Evolutionary conservation across 2,113 vertebrate species (phyloP), one percentile per base, ranked within the genome.

Genomic region (Australoheros scitulus): DNA sequence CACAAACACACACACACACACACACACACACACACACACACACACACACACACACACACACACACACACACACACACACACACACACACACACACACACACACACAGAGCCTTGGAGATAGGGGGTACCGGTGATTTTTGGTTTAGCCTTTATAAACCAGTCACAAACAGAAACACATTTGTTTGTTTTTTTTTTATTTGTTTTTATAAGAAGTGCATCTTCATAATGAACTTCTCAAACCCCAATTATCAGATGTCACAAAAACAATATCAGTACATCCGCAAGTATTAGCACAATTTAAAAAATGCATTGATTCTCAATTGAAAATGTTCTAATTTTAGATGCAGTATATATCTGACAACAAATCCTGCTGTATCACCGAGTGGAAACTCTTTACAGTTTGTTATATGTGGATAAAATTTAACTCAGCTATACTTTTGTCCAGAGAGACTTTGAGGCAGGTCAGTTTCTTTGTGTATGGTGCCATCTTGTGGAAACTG

Each of bases 401-500:
- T 9, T 10, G 2, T 17, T 34, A 6, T 36, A 38, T 64, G 34
- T 77, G 58, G 7, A 32, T 15, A 2, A 43, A 65, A 72, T 52
- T 9, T 22, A 38, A 6, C 41, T 81, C 41, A 58, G 15, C 76
- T 57, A 34, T 59, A 74, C 6, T 57, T 18, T 5, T n/a, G 55
- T 7, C 22, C 47, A 2, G 2, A 11, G 14, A 3, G 34, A 1
- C 61, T 47, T 3, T 7, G 13, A 50, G 50, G 7, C 3, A 17
- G 18, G 2, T 29, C 41, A 1, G 50, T 91, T 89, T 85, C 75
- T 86, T 88, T 85, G 87, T 61, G 58, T 68, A 9, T 78, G 56
- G 56, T 68, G 1, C 92, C 92, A 92, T 86, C 92, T 92, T 29
- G 87, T 92, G 92, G 81, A 83, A 2, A 60, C 8, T 26, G 2